Evolutionary conservation across 2,888 invertebrate genomes (phyloP).

Genomic region (Hecatera dysodea): DNA sequence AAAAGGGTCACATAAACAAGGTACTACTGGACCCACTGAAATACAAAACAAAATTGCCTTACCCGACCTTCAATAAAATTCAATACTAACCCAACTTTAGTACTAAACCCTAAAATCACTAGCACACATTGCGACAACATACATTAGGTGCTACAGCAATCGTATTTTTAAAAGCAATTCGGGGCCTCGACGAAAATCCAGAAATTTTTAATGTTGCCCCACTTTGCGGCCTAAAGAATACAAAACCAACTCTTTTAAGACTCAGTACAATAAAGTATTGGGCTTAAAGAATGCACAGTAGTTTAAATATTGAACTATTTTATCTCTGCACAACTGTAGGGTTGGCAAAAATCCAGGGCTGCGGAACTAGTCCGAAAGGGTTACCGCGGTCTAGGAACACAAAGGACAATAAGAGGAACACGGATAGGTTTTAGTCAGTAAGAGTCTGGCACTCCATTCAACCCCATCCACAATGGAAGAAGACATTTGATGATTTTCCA

Average conservation of each 20-base stretch:
- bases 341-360: no score
- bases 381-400: no score
- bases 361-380: no score
- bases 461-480: no score
- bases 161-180: conserved; percentile 56
- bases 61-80: conserved; percentile 21
- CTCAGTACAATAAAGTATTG: conserved; percentile 12
- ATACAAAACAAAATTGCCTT: conserved; percentile 14
- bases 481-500: no score
- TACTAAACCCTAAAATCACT: conserved; percentile 31
- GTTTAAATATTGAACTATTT: conserved; percentile 32
- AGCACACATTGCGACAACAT: conserved; percentile 1
- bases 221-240: conserved; percentile 24
- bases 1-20: background rate
- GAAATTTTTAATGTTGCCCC: conserved; percentile 51
- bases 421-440: no score
- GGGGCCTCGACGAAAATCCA: background rate
- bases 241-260: background rate
- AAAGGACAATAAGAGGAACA: no score
- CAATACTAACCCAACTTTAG: conserved; percentile 16
- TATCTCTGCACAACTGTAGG: conserved; percentile 13
- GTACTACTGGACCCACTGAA: conserved; percentile 5
- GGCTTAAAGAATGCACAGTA: conserved; percentile 28
- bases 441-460: no score
- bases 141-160: conserved; percentile 9